Base-by-base conservation (phyloP, 2,113 vertebrate genomes). In the Odobenus rosmarus region DNA sequence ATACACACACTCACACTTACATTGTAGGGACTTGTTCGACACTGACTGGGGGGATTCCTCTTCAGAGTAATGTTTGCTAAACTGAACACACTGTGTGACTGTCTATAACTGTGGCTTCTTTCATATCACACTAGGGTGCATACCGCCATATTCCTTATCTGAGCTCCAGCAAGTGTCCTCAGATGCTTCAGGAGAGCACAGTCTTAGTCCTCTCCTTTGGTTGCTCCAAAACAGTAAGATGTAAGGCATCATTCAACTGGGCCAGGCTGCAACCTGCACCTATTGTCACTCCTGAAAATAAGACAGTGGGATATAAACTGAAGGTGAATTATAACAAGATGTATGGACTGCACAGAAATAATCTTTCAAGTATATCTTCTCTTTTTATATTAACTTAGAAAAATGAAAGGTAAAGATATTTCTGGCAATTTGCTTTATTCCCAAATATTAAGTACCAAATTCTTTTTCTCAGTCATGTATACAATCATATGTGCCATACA, bases 121-220 rank as follows among this genome's bases (percentile, higher is more conserved):
- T 83, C 72, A n/a, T 7, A 11, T 36, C 19, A 49, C 49, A 83
- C 33, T 18, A 69, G 76, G 82, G 91, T 86, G 97, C 97, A 0
- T 93, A 99, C 99, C 0, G 99, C 99, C 87, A 99, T 98, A 13
- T 98, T 99, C 12, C 99, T 99, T 94, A 99, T 99, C 98, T 99
- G 99, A 93, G 99, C 97, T 97, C 99, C 99, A 23, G 99, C 99
- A 84, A 99, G 92, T 4, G 98, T 98, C 24, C 97, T 97, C 97
- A 99, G 98, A 93, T 99, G 99, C 69, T 99, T 98, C 96, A 99
- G 97, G 80, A 99, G 97, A 12, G 99, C 98, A n/a, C 39, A 36
- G 96, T 98, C 90, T 99, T 99, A 0, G 98, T 99, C 94, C 99
- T 99, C 92, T 99, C 98, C 42, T 90, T 39, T 0, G 98, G 98